phyloP scores from a whole-genome alignment of 2,113 vertebrate species.

The Leuciscus idus region DNA sequence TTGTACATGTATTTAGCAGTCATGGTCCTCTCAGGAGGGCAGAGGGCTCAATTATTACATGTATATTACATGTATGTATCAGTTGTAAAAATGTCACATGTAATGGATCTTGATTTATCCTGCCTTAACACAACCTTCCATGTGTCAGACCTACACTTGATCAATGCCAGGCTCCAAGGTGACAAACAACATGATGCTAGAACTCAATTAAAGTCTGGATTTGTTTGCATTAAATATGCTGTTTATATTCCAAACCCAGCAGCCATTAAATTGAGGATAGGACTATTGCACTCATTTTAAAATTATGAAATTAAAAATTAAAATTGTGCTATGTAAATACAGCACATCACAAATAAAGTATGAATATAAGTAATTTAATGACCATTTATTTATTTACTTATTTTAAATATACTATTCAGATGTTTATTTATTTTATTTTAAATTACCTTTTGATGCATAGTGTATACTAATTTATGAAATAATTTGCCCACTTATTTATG shows the following conservation, averaged over 20 bases:
- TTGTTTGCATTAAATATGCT: slow-evolving; percentile 4
- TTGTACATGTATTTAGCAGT: background rate
- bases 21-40: background rate
- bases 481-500: too few relatives aligned
- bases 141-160: background rate
- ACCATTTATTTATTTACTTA: too few relatives aligned
- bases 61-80: too few relatives aligned
- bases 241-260: background rate
- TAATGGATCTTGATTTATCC: slow-evolving; percentile 3
- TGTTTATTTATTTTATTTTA: too few relatives aligned
- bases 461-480: too few relatives aligned
- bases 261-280: background rate
- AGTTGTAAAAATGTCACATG: background rate
- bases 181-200: background rate
- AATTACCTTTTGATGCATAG: too few relatives aligned
- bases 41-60: background rate
- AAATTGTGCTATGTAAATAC: too few relatives aligned
- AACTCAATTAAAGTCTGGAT: background rate
- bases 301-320: too few relatives aligned
- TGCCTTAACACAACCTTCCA: background rate
- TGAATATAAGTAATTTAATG: background rate
- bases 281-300: background rate
- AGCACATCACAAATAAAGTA: background rate
- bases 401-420: too few relatives aligned
- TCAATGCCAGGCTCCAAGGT: slow-evolving; percentile 1